Evolutionary conservation across 2,113 vertebrate genomes (phyloP).

Genomic region (Grus americana): DNA sequence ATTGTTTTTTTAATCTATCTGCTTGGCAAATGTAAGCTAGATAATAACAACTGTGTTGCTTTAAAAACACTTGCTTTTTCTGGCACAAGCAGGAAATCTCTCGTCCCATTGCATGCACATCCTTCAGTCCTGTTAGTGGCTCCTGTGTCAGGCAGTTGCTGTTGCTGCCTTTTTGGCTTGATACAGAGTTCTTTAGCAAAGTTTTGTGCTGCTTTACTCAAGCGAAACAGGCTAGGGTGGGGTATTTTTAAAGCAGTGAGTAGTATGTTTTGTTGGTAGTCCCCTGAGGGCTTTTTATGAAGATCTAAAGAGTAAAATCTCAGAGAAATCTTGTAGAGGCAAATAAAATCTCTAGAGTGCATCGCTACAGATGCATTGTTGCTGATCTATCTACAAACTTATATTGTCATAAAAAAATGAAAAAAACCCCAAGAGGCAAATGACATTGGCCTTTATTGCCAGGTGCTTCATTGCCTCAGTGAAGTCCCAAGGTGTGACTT

Average conservation of each 20-base stretch:
- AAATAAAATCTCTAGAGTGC: neutral
- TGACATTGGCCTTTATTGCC: neutral
- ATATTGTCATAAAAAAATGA: neutral
- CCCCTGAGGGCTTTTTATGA: neutral
- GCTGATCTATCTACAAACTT: neutral
- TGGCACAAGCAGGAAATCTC: neutral
- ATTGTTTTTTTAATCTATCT: neutral
- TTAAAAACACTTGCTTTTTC: neutral
- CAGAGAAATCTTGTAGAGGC: neutral
- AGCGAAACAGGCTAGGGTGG: neutral
- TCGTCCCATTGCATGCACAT: fast-evolving
- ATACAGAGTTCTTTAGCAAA: neutral
- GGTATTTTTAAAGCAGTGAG: neutral
- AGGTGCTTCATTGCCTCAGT: neutral
- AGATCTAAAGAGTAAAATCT: neutral
- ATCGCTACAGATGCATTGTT: neutral
- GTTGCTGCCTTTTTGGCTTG: neutral
- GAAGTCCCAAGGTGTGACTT: neutral
- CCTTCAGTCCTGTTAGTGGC: neutral
- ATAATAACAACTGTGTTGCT: neutral
- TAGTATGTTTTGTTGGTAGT: neutral
- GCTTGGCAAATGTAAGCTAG: neutral
- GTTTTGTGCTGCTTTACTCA: neutral
- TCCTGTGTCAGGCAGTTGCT: neutral
- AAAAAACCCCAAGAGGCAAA: no score